Evolutionary conservation across 1,140 invertebrate species (phyloP).

Genomic region (Delia radicum): DNA sequence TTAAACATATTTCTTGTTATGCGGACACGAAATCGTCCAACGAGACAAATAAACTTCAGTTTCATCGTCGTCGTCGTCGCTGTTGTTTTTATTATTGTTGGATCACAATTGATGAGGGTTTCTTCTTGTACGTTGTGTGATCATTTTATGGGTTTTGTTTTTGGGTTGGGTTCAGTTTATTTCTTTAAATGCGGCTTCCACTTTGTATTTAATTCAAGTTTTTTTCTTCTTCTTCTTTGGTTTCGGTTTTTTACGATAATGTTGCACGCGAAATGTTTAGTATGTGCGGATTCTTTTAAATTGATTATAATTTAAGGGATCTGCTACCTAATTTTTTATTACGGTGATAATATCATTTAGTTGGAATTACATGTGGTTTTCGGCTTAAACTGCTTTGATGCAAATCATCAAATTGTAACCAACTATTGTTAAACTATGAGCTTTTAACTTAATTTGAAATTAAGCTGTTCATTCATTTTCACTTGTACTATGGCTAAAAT

Average conservation of each 20-base stretch:
- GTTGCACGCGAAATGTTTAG: constrained; percentile 20
- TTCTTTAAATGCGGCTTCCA: constrained; percentile 7
- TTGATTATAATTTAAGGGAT: constrained; percentile 24
- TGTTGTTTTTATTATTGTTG: neutral
- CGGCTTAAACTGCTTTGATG: constrained; percentile 3
- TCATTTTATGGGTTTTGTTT: neutral
- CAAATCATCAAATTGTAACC: neutral
- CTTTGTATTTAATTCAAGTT: constrained; percentile 9
- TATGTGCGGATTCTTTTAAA: constrained; percentile 22
- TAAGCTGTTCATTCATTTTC: neutral
- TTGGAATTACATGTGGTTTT: neutral
- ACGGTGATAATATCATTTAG: constrained; percentile 14
- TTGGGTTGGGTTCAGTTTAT: neutral
- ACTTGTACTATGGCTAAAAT: neutral
- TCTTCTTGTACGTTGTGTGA: neutral
- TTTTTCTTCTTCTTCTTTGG: neutral
- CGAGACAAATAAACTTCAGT: constrained; percentile 21
- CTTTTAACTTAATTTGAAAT: constrained; percentile 14
- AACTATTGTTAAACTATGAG: constrained; percentile 9
- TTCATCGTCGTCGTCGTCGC: too few relatives aligned
- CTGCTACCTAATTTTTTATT: constrained; percentile 16
- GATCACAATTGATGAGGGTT: constrained; percentile 5
- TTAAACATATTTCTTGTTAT: constrained; percentile 5
- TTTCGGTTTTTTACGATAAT: constrained; percentile 6
- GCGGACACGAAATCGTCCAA: constrained; percentile 16